Evolutionary conservation across 2,888 invertebrate genomes (phyloP), one percentile per base, ranked within the genome.

Genomic region (Tetragnatha montana): DNA sequence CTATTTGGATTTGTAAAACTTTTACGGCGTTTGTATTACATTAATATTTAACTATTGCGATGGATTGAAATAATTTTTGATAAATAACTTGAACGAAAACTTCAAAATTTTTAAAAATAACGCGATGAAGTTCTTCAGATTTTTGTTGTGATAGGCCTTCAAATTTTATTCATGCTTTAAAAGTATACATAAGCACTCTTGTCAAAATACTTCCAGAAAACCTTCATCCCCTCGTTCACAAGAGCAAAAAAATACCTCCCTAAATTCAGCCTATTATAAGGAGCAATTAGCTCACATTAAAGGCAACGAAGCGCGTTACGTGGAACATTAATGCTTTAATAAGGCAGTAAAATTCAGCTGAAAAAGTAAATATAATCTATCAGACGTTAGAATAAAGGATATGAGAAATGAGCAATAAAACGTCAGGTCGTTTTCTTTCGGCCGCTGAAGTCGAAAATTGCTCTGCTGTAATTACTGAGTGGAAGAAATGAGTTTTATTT

Each of bases 331-430:
- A 60, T 60, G 60, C 60, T 60, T 60, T 60, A 60, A 60, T 60
- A 60, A 60, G 60, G 60, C 60, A 60, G 60, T 60, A 60, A 60
- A 60, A 60, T 60, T 60, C 17, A 78, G 60, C 10, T 35, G 6
- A 50, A 81, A 73, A 47, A 19, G 68, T 50, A 49, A 73, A 79
- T 50, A 73, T 78, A 85, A 79, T 50, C 19, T 71, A 50, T 78
- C 79, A 78, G n/a, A 8, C 21, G 51, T 49, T 17, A 49, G 19
- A 60, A 70, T 60, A 35, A 50, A 21, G 35, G 74, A 76, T 19
- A 70, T 81, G 87, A 87, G 69, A 76, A 81, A 81, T 75, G 87
- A 69, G 74, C 50, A 68, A 68, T 75, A 87, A 81, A 75, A 60
- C 68, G 35, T 21, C 22, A 21, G 73, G 74, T 51, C 73, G 17